Percentiles rank a stretch among this genome's conserved stretches.
These are phyloP conservation scores for Pammene aurita DNA, from an alignment of 2,888 invertebrate genomes.

Conservation along the genomic window DNA sequence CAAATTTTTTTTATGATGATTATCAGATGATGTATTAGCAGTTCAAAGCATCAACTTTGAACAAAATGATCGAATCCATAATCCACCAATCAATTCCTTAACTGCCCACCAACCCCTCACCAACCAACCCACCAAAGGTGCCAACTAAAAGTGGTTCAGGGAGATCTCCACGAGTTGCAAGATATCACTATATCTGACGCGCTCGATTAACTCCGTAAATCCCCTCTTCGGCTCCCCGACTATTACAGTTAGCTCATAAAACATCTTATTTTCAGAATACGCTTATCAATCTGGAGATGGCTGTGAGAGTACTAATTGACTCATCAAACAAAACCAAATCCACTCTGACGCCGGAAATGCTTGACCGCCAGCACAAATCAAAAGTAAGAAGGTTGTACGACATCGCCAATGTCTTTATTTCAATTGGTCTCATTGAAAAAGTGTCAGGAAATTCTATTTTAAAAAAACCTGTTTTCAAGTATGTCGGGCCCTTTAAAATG, in stretches of 20 bases:
- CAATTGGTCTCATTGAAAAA: conserved; percentile 88
- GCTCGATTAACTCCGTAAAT: too few relatives aligned
- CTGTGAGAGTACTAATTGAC: conserved; percentile 85
- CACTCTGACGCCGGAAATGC: conserved; percentile 76
- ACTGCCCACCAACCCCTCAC: too few relatives aligned
- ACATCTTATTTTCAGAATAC: conserved; percentile 77
- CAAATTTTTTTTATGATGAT: too few relatives aligned
- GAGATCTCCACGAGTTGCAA: too few relatives aligned
- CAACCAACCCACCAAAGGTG: too few relatives aligned
- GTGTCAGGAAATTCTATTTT: conserved; percentile 84
- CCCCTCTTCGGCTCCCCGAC: too few relatives aligned
- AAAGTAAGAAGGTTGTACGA: conserved; percentile 89
- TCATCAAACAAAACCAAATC: conserved; percentile 76
- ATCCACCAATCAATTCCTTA: too few relatives aligned
- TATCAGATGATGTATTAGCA: too few relatives aligned
- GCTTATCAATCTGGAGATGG: conserved; percentile 86
- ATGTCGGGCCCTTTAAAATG: conserved; percentile 82
- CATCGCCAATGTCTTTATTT: conserved; percentile 90
- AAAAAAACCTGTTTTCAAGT: conserved; percentile 87
- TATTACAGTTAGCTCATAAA: neutral
- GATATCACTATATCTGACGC: too few relatives aligned
- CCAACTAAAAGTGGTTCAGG: too few relatives aligned
- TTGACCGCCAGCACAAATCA: conserved; percentile 84
- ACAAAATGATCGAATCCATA: too few relatives aligned
- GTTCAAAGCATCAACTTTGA: too few relatives aligned